Evolutionary conservation across 2,113 vertebrate genomes (phyloP), one percentile per base, ranked within the genome.

Genomic region (Spea multiplicata): DNA sequence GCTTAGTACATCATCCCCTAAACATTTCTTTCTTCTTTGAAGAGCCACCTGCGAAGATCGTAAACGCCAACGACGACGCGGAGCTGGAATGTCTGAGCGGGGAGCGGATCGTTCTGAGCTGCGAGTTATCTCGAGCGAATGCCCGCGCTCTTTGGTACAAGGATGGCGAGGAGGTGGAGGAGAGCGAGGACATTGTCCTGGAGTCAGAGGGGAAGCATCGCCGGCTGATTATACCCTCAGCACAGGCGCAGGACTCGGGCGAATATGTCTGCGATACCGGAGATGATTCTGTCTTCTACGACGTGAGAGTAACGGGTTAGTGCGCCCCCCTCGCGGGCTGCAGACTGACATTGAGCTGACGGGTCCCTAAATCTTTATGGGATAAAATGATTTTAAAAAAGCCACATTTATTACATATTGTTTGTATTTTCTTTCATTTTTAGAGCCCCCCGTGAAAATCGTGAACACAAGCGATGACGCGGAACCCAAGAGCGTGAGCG

Each of bases 191-290:
- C 46, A 82, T 96, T 4, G 75, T 92, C 46, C 85, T 98, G 44
- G 92, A 96, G 81, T 89, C 88, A 0, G 92, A 97, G 9, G 96
- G 95, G 0, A 86, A 84, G 2, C 88, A 88, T 74, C 90, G 83
- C 83, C 85, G 89, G 67, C 93, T 99, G 57, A 90, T 98, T 73
- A 94, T 99, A 78, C 93, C 93, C 0, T 87, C 92, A 0, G 92
- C 93, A 5, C 92, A 81, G 10, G 88, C 90, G 2, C 87, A 88
- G 14, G 92, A 98, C 0, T 89, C 94, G 0, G 97, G 96, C 5
- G 96, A 98, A 84, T 99, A 96, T 0, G 94, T 96, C 10, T 98
- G 95, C 0, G 94, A 96, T 0, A 94, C 93, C 0, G 92, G 88
- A 0, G 93, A 96, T 0, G 94, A 97, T 78, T 95, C 95, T 0